phyloP scores from a whole-genome alignment of 2,113 vertebrate species.

The Ranitomeya variabilis region DNA sequence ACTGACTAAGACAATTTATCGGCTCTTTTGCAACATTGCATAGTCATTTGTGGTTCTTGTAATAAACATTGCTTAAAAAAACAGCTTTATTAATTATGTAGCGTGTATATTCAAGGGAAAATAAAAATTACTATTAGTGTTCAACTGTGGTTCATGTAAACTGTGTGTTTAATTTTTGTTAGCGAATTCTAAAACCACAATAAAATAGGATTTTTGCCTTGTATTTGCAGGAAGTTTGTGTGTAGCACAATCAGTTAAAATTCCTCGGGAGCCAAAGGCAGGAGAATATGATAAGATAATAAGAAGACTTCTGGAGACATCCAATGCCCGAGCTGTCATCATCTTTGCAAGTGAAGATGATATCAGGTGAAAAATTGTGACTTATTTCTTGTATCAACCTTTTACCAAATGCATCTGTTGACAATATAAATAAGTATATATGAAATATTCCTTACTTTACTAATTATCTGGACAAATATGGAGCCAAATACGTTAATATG shows the following conservation, averaged over 20 bases:
- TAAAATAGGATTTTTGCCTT: constrained; percentile 46
- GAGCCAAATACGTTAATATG: neutral
- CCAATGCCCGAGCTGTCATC: constrained; percentile 86
- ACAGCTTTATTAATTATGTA: neutral
- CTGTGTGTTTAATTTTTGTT: neutral
- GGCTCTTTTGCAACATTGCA: neutral
- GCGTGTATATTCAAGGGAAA: neutral
- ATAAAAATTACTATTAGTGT: neutral
- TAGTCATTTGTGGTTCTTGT: neutral
- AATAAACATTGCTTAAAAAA: neutral
- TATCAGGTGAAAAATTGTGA: constrained; percentile 78
- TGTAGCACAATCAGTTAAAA: constrained; percentile 93
- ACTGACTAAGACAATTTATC: neutral
- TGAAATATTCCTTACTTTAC: neutral
- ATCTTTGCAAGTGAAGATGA: constrained; percentile 95
- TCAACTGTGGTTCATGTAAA: neutral
- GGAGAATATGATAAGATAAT: constrained; percentile 95
- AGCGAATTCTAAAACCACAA: neutral
- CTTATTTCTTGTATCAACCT: neutral
- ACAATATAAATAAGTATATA: neutral
- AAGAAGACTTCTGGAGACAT: constrained; percentile 87
- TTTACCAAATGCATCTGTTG: neutral
- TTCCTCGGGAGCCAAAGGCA: constrained; percentile 84
- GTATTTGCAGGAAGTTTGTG: constrained; percentile 83
- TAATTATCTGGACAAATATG: neutral